A percentile compares a stretch with the other conserved stretches of the same genome.
phyloP scores from a whole-genome alignment of 2,113 vertebrate genomes.

The Macrotis lagotis region DNA sequence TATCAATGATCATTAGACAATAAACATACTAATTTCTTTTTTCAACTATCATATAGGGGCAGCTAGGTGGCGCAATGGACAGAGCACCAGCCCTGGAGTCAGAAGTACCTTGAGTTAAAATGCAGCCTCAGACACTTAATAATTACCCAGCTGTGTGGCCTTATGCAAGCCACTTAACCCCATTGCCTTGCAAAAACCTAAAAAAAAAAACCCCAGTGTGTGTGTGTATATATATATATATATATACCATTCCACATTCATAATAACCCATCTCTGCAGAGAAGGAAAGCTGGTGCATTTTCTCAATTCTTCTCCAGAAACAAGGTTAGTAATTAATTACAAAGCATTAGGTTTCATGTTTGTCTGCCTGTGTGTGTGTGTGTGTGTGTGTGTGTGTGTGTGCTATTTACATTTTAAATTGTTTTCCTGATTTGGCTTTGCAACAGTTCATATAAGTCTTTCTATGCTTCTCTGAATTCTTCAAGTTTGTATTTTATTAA shows the following conservation, averaged over 20 bases:
- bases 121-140: no score
- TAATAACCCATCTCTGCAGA: neutral
- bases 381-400: no score
- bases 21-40: conserved; percentile 40
- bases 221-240: no score
- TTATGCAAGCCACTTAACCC: no score
- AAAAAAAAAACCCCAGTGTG: no score
- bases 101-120: no score
- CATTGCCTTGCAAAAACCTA: no score
- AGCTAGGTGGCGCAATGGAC: no score
- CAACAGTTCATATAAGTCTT: neutral
- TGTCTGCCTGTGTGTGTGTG: no score
- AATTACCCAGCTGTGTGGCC: no score
- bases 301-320: neutral
- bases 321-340: neutral
- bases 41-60: conserved; percentile 34
- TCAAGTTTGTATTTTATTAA: no score
- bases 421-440: neutral
- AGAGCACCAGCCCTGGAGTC: no score
- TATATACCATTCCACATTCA: neutral
- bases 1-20: neutral
- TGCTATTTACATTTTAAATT: neutral
- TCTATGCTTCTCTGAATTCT: neutral
- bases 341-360: neutral
- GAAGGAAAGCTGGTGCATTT: neutral